Conservation (phyloP, 2,888 invertebrate genomes). For the Lomographa bimaculata region DNA sequence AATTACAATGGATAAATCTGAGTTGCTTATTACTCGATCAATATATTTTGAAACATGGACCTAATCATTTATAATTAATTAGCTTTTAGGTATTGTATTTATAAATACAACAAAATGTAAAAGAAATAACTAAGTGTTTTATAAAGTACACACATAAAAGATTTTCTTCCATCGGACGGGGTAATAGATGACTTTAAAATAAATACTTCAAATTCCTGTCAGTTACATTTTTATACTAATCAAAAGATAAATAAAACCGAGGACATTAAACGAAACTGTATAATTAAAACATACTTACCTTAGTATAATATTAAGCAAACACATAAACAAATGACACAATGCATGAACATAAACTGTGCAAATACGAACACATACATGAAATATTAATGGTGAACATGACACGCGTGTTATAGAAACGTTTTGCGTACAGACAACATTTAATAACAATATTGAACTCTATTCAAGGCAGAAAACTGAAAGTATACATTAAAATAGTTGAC, state of each 20-base stretch:
- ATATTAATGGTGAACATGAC: constrained; percentile 35
- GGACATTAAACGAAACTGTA: constrained; percentile 1
- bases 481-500: constrained; percentile 7
- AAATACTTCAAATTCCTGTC: too few species aligned
- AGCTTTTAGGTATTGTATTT: too few species aligned
- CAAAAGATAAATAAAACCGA: constrained; percentile 5
- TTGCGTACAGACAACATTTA: constrained; percentile 18
- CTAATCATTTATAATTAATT: too few species aligned
- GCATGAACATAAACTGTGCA: constrained; percentile 31
- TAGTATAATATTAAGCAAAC: constrained; percentile 18
- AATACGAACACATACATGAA: constrained; percentile 30
- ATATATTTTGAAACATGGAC: too few species aligned
- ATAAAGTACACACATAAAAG: too few species aligned
- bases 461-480: constrained; percentile 6
- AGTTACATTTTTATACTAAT: too few species aligned
- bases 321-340: constrained; percentile 29
- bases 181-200: too few species aligned
- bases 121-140: too few species aligned
- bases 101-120: too few species aligned
- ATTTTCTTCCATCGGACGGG: too few species aligned
- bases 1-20: too few species aligned
- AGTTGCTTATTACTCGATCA: too few species aligned
- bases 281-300: constrained; percentile 13
- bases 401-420: constrained; percentile 34
- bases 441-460: constrained; percentile 22